A percentile compares a stretch with the other conserved stretches of the same genome.
Conservation (phyloP, 2,113 vertebrate genomes). For the Motacilla alba region DNA sequence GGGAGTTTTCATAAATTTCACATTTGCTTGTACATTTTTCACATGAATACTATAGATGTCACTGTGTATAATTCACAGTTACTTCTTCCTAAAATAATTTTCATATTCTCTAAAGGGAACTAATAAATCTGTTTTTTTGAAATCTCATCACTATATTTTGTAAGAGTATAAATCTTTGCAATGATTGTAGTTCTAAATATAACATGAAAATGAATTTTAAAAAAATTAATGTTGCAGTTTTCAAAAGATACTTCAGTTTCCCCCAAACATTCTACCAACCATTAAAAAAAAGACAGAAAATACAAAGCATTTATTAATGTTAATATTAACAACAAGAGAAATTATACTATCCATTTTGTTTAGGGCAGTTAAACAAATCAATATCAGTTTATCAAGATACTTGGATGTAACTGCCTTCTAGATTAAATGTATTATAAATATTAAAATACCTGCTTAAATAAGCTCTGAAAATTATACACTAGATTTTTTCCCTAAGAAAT, state of each 20-base stretch:
- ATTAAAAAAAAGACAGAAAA: conserved; percentile 1
- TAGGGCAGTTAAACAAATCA: conserved; percentile 35
- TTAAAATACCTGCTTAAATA: conserved; percentile 47
- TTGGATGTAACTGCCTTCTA: background rate
- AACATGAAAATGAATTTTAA: conserved; percentile 30
- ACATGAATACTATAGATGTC: background rate
- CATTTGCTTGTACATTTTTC: conserved; percentile 34
- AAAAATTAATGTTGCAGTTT: background rate
- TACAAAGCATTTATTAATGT: background rate
- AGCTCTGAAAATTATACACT: conserved; percentile 24
- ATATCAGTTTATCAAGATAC: background rate
- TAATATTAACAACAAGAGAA: background rate
- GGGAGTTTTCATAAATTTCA: background rate
- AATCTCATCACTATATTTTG: background rate
- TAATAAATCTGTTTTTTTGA: background rate
- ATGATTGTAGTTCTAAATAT: background rate
- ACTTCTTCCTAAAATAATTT: conserved; percentile 2
- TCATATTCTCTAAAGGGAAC: background rate
- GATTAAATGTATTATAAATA: conserved; percentile 28
- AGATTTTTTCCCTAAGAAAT: background rate
- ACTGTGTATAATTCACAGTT: background rate
- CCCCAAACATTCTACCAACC: background rate
- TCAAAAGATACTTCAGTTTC: conserved; percentile 8
- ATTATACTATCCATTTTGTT: conserved; percentile 10
- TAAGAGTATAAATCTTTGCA: background rate